Percentiles rank a stretch among this genome's conserved stretches.
Evolutionary conservation across 2,113 vertebrate species (phyloP).

Genomic region (Oncorhynchus clarkii): DNA sequence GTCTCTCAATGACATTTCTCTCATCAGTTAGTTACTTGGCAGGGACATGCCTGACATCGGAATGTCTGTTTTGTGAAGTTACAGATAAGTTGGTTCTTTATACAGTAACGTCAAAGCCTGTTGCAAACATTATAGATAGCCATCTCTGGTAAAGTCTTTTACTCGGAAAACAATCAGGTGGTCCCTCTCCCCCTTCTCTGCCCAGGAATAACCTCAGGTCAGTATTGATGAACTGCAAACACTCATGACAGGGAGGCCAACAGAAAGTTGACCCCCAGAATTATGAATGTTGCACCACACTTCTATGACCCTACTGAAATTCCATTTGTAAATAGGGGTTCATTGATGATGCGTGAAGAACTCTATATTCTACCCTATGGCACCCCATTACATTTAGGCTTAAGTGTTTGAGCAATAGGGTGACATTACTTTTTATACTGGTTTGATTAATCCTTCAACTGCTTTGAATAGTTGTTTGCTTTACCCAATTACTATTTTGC

Average conservation of each 20-base stretch:
- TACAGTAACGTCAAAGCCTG: neutral
- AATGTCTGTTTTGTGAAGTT: slow-evolving; percentile 9
- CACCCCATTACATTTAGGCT: neutral
- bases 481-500: too few species aligned
- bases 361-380: neutral
- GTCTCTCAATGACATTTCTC: slow-evolving; percentile 32
- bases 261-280: neutral
- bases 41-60: slow-evolving; percentile 4
- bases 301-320: neutral
- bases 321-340: neutral
- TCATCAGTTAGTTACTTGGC: slow-evolving; percentile 36
- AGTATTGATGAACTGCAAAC: neutral
- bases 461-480: too few species aligned
- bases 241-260: neutral
- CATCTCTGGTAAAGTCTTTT: neutral
- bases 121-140: too few species aligned
- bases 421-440: neutral
- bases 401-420: neutral
- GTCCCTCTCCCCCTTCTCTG: neutral
- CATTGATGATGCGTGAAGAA: neutral
- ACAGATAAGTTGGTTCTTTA: neutral
- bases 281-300: neutral
- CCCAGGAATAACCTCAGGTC: neutral
- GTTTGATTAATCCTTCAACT: too few species aligned
- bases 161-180: neutral